Evolutionary conservation across 2,113 vertebrate species (phyloP).

Genomic region (Himantopus leucocephalus): DNA sequence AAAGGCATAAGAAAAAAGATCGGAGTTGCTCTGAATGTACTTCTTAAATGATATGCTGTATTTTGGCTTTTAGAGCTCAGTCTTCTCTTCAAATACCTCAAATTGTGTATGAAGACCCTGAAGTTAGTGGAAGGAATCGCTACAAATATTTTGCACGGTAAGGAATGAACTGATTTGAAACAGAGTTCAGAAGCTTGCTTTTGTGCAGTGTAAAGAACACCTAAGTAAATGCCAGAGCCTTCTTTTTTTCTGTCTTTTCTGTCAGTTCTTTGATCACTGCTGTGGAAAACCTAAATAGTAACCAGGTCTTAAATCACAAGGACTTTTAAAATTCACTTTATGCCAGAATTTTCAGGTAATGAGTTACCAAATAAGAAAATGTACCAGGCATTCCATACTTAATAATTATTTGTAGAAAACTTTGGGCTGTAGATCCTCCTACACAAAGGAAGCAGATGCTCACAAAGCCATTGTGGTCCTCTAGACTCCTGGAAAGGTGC

Average conservation of each 20-base stretch:
- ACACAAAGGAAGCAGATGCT: background rate
- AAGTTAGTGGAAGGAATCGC: conserved; percentile 82
- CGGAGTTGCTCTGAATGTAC: background rate
- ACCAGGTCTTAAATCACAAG: background rate
- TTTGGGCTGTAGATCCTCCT: background rate
- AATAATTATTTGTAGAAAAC: background rate
- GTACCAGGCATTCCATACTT: background rate
- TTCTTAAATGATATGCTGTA: background rate
- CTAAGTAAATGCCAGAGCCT: background rate
- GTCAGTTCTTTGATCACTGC: background rate
- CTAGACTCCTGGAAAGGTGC: background rate
- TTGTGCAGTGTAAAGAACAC: background rate
- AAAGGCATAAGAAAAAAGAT: background rate
- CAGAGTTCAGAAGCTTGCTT: background rate
- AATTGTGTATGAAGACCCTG: conserved; percentile 63
- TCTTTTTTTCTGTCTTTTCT: background rate
- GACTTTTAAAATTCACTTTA: background rate
- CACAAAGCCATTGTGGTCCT: background rate
- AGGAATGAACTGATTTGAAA: conserved; percentile 5
- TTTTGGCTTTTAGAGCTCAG: conserved; percentile 70
- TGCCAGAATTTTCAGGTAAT: background rate
- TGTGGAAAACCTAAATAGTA: background rate
- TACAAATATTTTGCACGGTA: conserved; percentile 91
- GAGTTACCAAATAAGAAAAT: background rate
- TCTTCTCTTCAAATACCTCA: conserved; percentile 59